These are phyloP conservation scores for Atrichornis clamosus DNA, from an alignment of 2,113 vertebrate species.

Conservation along the genomic window DNA sequence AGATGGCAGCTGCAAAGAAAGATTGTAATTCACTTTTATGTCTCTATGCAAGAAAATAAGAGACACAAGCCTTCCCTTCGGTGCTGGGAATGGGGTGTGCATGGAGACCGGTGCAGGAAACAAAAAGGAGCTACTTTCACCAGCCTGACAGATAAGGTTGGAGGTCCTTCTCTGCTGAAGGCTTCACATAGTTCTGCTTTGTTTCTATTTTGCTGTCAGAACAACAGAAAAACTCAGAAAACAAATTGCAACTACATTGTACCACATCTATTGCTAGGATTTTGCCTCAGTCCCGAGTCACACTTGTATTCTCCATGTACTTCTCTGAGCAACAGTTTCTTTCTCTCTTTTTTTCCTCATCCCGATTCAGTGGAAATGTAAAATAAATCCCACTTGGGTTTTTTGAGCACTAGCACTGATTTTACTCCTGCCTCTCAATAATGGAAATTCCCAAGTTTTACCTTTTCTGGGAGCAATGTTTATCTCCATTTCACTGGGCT, in stretches of 20 bases:
- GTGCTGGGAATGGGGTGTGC: neutral
- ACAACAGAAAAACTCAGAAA: neutral
- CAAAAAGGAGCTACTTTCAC: neutral
- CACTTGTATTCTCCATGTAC: neutral
- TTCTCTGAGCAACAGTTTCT: neutral
- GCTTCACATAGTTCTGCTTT: neutral
- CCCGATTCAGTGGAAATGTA: neutral
- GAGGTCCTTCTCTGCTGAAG: constrained; percentile 6
- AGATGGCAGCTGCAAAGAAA: neutral
- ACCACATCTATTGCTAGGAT: neutral
- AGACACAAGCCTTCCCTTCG: neutral
- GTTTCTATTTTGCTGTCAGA: neutral
- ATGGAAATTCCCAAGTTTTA: neutral
- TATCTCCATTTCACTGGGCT: accelerated
- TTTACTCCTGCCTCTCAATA: neutral
- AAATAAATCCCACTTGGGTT: neutral
- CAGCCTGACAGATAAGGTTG: neutral
- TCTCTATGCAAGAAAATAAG: neutral
- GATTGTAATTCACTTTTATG: neutral
- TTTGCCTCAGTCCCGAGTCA: neutral
- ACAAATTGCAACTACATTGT: neutral
- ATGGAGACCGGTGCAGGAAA: neutral
- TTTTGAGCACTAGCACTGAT: neutral
- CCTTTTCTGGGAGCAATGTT: neutral
- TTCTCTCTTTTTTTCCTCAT: neutral